Evolutionary conservation across 2,797 vertebrate genomes (phyloP).

Genomic region (Lepilemur septentrionalis): DNA sequence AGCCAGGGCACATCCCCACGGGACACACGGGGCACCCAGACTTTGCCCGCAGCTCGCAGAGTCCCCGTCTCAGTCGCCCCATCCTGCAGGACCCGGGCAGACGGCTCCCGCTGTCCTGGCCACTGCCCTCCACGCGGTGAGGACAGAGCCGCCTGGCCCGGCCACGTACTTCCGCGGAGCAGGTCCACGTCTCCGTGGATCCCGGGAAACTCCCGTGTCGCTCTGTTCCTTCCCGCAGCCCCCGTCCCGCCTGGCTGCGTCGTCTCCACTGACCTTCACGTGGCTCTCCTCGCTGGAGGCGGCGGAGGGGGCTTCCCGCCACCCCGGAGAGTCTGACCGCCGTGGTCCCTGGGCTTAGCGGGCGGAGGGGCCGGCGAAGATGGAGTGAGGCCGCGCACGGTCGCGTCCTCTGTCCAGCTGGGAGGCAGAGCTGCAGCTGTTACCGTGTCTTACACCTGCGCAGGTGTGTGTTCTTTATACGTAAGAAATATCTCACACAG

Average conservation of each 20-base stretch:
- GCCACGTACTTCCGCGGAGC: not conserved
- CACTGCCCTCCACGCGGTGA: not conserved
- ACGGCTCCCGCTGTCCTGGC: no score
- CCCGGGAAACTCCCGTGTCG: not conserved
- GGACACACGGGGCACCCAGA: no score
- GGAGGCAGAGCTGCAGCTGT: no score
- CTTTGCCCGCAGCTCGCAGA: accelerated
- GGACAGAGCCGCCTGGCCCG: not conserved
- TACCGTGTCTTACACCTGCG: not conserved
- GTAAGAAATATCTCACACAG: not conserved
- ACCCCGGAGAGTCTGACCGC: no score
- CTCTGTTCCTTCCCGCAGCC: not conserved
- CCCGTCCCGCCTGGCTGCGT: no score
- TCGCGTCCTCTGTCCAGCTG: no score
- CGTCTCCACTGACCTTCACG: not conserved
- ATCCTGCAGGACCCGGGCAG: not conserved
- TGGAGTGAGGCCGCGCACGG: accelerated
- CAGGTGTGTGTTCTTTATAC: accelerated
- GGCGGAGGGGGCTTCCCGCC: not conserved
- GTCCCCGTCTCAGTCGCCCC: not conserved
- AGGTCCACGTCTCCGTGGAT: not conserved
- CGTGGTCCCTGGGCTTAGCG: no score
- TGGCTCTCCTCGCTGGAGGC: not conserved
- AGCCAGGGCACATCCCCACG: not conserved
- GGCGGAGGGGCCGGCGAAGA: not conserved